phyloP scores from a whole-genome alignment of 2,113 vertebrate species.

The Leptobrachium leishanense region DNA sequence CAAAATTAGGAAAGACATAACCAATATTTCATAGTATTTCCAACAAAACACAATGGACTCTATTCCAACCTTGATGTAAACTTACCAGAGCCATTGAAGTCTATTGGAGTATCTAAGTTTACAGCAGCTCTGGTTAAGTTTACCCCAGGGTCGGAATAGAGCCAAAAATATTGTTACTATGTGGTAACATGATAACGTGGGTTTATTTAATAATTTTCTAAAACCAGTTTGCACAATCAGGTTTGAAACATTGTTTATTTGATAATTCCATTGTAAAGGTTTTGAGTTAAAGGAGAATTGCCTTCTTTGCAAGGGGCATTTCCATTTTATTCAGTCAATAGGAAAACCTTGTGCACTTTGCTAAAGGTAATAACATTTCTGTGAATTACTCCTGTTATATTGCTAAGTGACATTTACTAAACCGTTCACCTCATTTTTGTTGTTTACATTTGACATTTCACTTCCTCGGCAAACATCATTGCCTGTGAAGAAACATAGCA shows the following conservation, averaged over 20 bases:
- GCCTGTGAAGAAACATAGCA: constrained; percentile 31
- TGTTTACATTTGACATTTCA: constrained; percentile 44
- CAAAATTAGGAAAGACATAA: too few species aligned
- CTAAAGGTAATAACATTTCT: constrained; percentile 37
- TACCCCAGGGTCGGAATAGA: too few species aligned
- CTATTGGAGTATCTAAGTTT: too few species aligned
- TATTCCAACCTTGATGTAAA: too few species aligned
- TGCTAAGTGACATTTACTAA: constrained; percentile 48
- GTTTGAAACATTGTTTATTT: constrained; percentile 25
- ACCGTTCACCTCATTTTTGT: constrained; percentile 36
- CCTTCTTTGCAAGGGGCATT: constrained; percentile 10
- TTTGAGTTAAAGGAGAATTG: constrained; percentile 20
- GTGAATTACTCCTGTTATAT: constrained; percentile 39
- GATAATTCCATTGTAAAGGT: constrained; percentile 30
- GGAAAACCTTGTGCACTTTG: constrained; percentile 16
- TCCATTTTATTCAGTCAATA: constrained; percentile 6
- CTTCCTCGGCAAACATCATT: constrained; percentile 19
- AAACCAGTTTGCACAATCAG: background rate
- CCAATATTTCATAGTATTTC: too few species aligned
- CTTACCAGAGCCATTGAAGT: too few species aligned
- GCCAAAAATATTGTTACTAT: too few species aligned
- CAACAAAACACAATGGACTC: too few species aligned
- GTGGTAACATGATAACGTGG: too few species aligned
- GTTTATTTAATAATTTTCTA: too few species aligned
- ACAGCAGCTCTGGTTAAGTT: too few species aligned